A percentile compares a stretch with the other conserved stretches of the same genome.
These are phyloP conservation scores for Gonatopus flavifemur DNA, from an alignment of 1,140 invertebrate genomes.

Conservation along the genomic window DNA sequence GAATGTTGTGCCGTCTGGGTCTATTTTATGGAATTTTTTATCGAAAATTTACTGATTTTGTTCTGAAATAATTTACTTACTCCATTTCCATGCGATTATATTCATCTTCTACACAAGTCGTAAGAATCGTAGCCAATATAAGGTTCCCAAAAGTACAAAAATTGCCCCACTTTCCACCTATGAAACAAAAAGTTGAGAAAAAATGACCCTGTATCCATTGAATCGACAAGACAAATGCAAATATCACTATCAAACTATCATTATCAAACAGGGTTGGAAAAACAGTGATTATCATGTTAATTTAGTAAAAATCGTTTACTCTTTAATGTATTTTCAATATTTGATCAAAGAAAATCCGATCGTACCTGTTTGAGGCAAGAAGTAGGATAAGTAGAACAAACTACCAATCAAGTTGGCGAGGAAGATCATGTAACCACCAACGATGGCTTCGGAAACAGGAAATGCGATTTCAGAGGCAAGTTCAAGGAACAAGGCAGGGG, in stretches of 20 bases:
- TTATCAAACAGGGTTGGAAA: too few relatives aligned
- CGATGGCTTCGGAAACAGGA: slow-evolving; percentile 58
- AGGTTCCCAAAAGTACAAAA: slow-evolving; percentile 20
- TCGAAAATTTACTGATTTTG: too few relatives aligned
- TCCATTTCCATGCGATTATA: slow-evolving; percentile 21
- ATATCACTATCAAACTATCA: too few relatives aligned
- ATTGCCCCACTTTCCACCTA: slow-evolving; percentile 22
- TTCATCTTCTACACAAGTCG: slow-evolving; percentile 21
- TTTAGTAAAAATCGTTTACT: too few relatives aligned
- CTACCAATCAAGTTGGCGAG: slow-evolving; percentile 50
- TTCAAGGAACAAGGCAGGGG: slow-evolving; percentile 56
- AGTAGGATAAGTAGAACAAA: slow-evolving; percentile 50
- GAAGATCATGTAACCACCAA: slow-evolving; percentile 55
- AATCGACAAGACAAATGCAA: too few relatives aligned
- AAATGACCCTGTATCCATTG: too few relatives aligned
- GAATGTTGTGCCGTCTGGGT: too few relatives aligned
- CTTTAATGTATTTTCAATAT: slow-evolving; percentile 4
- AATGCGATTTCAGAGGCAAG: slow-evolving; percentile 57
- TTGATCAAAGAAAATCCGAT: neutral
- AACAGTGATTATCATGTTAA: too few relatives aligned
- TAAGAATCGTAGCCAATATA: slow-evolving; percentile 11
- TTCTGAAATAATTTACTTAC: too few relatives aligned
- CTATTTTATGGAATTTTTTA: too few relatives aligned
- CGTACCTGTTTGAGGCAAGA: slow-evolving; percentile 48
- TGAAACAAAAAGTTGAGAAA: too few relatives aligned